Conservation (phyloP, 1,140 invertebrate species). For the Drosophila neocordata region DNA sequence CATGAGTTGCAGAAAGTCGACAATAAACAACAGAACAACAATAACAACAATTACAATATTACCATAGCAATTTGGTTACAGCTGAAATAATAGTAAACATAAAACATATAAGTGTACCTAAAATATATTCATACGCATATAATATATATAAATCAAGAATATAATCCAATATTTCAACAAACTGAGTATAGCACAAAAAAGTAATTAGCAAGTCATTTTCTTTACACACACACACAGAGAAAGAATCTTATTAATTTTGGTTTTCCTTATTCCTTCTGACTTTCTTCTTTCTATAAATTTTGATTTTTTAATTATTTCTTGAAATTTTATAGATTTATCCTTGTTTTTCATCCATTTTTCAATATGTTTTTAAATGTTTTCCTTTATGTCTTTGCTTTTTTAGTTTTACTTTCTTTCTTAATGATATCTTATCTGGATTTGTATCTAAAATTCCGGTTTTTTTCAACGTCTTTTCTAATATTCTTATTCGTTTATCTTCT, state of each 20-base stretch:
- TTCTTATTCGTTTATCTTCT: no score
- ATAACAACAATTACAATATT: constrained; percentile 23
- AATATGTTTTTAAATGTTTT: no score
- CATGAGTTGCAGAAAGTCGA: constrained; percentile 59
- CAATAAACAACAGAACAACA: constrained; percentile 26
- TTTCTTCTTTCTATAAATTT: neutral
- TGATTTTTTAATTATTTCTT: neutral
- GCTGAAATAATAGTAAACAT: constrained; percentile 4
- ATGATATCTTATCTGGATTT: no score
- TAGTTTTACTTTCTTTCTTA: no score
- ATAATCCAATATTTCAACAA: neutral
- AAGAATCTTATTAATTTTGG: neutral
- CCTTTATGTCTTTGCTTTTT: no score
- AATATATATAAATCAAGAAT: neutral
- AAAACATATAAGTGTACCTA: neutral
- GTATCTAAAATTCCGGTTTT: no score
- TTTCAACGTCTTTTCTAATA: no score
- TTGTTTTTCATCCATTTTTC: no score
- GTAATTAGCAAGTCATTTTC: neutral
- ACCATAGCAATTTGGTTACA: constrained; percentile 11
- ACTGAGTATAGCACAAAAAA: no score
- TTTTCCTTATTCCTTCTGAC: neutral
- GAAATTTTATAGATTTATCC: no score
- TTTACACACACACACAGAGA: no score
- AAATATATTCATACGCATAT: no score